Evolutionary conservation across 1,140 invertebrate genomes (phyloP).

Genomic region (Drosophila jambulina): DNA sequence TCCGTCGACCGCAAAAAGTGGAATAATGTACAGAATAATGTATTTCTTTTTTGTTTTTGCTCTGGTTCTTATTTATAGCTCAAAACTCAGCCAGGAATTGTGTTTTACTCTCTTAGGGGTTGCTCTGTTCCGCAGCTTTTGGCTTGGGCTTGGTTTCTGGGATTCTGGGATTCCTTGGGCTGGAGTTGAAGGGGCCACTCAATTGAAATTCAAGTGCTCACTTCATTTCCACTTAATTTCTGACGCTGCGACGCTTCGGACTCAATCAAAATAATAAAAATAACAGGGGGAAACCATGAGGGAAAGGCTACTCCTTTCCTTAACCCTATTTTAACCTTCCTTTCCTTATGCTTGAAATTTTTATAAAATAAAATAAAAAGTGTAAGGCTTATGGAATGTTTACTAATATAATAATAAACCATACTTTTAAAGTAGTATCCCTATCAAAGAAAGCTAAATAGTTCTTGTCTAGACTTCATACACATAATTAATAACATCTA

Average conservation of each 20-base stretch:
- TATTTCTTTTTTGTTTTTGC: constrained; percentile 20
- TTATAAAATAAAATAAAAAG: not conserved
- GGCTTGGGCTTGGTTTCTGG: constrained; percentile 3
- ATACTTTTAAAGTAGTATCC: not conserved
- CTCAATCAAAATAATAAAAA: constrained; percentile 50
- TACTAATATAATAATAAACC: not conserved
- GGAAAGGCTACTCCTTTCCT: not conserved
- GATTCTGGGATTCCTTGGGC: constrained; percentile 6
- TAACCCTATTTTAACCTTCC: not conserved
- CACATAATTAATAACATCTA: not conserved
- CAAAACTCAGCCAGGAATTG: constrained; percentile 24
- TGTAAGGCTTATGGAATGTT: too few species aligned
- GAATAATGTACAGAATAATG: constrained; percentile 50
- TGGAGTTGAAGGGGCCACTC: constrained; percentile 27
- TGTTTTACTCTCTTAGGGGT: constrained; percentile 21
- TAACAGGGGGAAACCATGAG: not conserved
- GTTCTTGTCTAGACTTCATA: not conserved
- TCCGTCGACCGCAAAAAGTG: constrained; percentile 36
- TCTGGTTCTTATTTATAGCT: constrained; percentile 48
- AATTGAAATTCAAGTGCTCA: constrained; percentile 69
- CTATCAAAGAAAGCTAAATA: not conserved
- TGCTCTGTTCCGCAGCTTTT: constrained; percentile 13
- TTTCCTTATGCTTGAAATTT: not conserved
- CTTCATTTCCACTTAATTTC: constrained; percentile 63
- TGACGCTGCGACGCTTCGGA: constrained; percentile 48